A percentile compares a stretch with the other conserved stretches of the same genome.
phyloP scores from a whole-genome alignment of 2,113 vertebrate species.

The Machaerirhynchus nigripectus region DNA sequence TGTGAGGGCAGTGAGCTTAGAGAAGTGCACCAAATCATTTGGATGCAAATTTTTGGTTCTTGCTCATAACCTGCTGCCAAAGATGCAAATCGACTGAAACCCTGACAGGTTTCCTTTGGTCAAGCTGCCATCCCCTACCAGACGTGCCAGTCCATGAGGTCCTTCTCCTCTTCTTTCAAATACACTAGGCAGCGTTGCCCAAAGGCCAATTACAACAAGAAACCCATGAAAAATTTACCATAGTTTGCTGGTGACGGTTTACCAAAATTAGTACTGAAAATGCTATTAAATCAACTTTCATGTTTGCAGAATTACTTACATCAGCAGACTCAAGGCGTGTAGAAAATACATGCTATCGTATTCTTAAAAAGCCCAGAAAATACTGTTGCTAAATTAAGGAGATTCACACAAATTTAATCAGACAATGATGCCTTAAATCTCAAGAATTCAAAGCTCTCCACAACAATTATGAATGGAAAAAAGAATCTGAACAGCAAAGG shows the following conservation, averaged over 20 bases:
- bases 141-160: neutral
- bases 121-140: neutral
- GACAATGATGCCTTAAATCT: neutral
- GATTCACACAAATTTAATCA: neutral
- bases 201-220: neutral
- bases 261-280: neutral
- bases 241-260: neutral
- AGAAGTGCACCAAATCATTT: neutral
- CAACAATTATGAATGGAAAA: neutral
- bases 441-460: neutral
- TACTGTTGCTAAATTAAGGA: neutral
- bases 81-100: neutral
- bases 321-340: neutral
- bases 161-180: neutral
- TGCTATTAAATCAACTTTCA: neutral
- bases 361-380: neutral
- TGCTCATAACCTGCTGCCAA: neutral
- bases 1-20: accelerated
- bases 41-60: neutral
- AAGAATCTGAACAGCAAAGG: neutral
- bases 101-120: neutral
- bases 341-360: neutral
- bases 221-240: neutral
- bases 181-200: neutral
- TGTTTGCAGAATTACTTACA: neutral